phyloP scores from a whole-genome alignment of 2,888 invertebrate species.

The Ormyrus nitidulus region DNA sequence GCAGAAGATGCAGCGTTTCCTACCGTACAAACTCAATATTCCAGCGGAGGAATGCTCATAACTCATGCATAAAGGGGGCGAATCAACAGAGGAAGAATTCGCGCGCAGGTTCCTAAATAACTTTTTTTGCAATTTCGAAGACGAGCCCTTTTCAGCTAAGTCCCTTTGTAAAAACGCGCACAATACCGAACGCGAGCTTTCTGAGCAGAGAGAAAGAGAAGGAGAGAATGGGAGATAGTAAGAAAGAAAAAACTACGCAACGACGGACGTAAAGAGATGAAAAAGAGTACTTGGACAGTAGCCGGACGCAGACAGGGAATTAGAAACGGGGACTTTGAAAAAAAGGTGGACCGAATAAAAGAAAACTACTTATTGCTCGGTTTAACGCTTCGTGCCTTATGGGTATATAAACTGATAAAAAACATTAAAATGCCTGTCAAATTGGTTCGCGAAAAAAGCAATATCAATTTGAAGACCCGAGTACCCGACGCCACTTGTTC shows the following conservation, averaged over 20 bases:
- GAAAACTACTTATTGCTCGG: no score
- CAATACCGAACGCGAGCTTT: slow-evolving; percentile 13
- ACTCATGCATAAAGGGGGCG: not conserved
- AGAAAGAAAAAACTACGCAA: slow-evolving; percentile 7
- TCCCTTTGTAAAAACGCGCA: slow-evolving; percentile 27
- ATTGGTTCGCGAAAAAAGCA: no score
- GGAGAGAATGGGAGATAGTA: not conserved
- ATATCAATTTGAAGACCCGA: no score
- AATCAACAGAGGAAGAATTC: not conserved
- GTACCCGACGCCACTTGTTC: no score
- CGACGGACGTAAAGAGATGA: slow-evolving; percentile 12
- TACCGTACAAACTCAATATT: not conserved
- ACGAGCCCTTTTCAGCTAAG: slow-evolving; percentile 18
- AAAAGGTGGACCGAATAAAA: no score
- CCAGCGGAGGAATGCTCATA: not conserved
- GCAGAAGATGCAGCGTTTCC: not conserved
- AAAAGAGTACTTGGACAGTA: not conserved
- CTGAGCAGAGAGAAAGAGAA: not conserved
- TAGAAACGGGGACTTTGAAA: not conserved
- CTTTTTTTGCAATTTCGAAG: slow-evolving; percentile 41
- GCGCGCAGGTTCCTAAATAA: slow-evolving; percentile 4
- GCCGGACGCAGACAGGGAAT: not conserved
- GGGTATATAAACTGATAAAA: no score
- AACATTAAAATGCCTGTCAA: no score
- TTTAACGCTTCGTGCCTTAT: no score